Percentiles rank a stretch among this genome's conserved stretches.
These are phyloP conservation scores for Cenopis cana DNA, from an alignment of 2,888 invertebrate species.

Conservation along the genomic window DNA sequence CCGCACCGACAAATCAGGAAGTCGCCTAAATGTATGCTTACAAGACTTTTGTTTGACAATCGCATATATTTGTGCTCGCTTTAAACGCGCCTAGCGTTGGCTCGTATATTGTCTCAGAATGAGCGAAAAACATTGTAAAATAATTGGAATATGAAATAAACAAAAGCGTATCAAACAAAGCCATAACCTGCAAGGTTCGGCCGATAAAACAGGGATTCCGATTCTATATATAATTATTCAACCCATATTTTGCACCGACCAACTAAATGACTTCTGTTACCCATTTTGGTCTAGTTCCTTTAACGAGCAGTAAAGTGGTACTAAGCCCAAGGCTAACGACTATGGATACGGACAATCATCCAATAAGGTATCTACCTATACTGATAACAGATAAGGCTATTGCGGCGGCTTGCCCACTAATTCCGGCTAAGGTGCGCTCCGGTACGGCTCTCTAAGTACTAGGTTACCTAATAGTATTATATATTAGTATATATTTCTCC, in stretches of 20 bases:
- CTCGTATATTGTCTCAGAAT: background rate
- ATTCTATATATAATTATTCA: background rate
- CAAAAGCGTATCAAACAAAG: background rate
- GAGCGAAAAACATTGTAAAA: background rate
- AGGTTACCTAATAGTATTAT: too few species aligned
- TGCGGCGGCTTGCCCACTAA: conserved; percentile 72
- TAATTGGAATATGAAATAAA: background rate
- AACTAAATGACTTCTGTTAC: conserved; percentile 4
- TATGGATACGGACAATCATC: conserved; percentile 67
- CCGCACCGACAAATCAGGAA: too few species aligned
- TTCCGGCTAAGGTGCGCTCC: conserved; percentile 54
- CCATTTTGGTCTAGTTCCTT: conserved; percentile 28
- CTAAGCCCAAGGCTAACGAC: conserved; percentile 59
- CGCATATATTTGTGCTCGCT: too few species aligned
- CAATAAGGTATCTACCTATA: conserved; percentile 74
- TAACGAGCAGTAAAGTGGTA: conserved; percentile 29
- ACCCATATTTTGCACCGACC: background rate
- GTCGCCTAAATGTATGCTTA: too few species aligned
- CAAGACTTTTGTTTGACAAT: too few species aligned
- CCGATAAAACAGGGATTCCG: background rate
- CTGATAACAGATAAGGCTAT: conserved; percentile 83
- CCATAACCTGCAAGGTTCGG: background rate
- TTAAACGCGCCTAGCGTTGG: too few species aligned
- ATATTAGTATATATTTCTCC: too few species aligned
- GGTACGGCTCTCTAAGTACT: background rate